Percentiles rank a stretch among this genome's conserved stretches.
Conservation (phyloP, 1,140 invertebrate genomes). For the Pemphigus obesinymphae region DNA sequence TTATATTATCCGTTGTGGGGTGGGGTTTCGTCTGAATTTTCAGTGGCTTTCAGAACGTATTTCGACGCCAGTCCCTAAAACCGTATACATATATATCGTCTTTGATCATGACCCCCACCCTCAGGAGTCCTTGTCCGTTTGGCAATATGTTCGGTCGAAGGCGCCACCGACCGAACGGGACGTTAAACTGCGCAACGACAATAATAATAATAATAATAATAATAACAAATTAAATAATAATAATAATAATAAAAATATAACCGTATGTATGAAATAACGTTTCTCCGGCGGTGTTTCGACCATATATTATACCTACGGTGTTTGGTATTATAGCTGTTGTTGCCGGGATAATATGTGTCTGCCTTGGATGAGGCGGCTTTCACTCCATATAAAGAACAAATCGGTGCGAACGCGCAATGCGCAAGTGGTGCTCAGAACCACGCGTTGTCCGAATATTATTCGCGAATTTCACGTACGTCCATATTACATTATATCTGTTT, state of each 20-base stretch:
- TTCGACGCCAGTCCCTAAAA: not conserved
- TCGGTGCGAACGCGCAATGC: constrained; percentile 13
- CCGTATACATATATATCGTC: too few relatives aligned
- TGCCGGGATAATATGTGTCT: constrained; percentile 12
- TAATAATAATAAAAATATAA: constrained; percentile 45
- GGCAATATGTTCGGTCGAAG: too few relatives aligned
- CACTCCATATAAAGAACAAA: constrained; percentile 42
- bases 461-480: not conserved
- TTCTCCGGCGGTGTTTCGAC: constrained; percentile 4
- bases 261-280: not conserved
- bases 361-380: constrained; percentile 39
- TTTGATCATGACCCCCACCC: not conserved
- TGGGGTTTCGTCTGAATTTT: too few relatives aligned
- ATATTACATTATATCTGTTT: too few relatives aligned
- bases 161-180: not conserved
- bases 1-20: too few relatives aligned
- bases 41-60: too few relatives aligned
- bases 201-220: not conserved
- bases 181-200: too few relatives aligned
- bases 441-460: constrained; percentile 12
- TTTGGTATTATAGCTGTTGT: not conserved
- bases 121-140: not conserved
- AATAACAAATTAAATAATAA: constrained; percentile 31
- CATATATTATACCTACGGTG: too few relatives aligned
- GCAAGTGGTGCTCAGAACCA: constrained; percentile 30